Percentiles rank a stretch among this genome's conserved stretches.
phyloP scores from a whole-genome alignment of 2,888 invertebrate species.

The Andrena camellia region DNA sequence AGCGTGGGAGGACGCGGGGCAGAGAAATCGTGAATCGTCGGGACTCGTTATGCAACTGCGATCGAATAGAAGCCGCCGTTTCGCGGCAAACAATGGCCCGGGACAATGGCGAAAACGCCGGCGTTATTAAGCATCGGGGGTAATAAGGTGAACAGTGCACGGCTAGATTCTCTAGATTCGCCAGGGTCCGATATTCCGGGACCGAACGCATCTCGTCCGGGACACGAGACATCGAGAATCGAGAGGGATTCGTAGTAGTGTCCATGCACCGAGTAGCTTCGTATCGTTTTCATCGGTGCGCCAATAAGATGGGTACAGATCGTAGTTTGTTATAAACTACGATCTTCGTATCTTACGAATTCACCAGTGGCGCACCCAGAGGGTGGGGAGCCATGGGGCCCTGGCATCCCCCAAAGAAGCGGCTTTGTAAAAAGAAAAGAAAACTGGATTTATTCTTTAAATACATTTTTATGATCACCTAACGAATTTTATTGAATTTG shows the following conservation, averaged over 20 bases:
- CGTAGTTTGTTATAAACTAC: too few relatives aligned
- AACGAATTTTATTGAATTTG: too few relatives aligned
- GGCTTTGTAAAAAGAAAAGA: too few relatives aligned
- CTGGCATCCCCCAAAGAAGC: too few relatives aligned
- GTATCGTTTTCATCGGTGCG: neutral
- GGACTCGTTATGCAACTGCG: constrained; percentile 62
- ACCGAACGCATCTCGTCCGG: too few relatives aligned
- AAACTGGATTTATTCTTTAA: too few relatives aligned
- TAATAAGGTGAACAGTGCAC: constrained; percentile 57
- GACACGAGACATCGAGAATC: neutral
- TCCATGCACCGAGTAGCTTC: neutral
- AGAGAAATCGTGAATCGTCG: constrained; percentile 54
- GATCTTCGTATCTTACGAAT: too few relatives aligned
- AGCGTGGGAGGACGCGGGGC: neutral
- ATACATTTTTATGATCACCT: too few relatives aligned
- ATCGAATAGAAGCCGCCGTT: constrained; percentile 61
- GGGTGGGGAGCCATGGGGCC: too few relatives aligned
- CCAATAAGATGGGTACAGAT: too few relatives aligned
- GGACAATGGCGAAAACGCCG: constrained; percentile 56
- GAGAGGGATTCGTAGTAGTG: neutral
- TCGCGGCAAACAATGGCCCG: constrained; percentile 54
- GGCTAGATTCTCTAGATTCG: neutral
- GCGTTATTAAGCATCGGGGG: constrained; percentile 58
- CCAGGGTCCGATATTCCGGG: neutral
- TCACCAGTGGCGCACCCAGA: too few relatives aligned